These are phyloP conservation scores for Bombus turneri DNA, from an alignment of 1,140 invertebrate genomes.

Conservation along the genomic window DNA sequence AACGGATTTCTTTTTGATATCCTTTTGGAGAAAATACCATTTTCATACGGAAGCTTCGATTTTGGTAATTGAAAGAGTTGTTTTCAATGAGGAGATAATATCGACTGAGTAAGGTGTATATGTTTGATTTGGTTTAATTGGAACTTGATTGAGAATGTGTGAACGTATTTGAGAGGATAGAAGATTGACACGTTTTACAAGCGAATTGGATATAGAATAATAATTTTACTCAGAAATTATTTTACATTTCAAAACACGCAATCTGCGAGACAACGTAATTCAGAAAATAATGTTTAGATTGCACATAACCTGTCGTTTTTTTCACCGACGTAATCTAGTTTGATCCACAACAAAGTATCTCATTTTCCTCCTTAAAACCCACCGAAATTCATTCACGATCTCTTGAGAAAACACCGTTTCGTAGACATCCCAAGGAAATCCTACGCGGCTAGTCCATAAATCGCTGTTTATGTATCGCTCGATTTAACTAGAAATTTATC, in stretches of 20 bases:
- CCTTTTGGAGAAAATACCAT: no score
- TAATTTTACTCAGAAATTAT: no score
- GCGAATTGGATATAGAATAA: no score
- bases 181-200: not conserved
- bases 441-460: conserved; percentile 1
- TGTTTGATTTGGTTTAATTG: not conserved
- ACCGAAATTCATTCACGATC: not conserved
- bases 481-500: conserved; percentile 28
- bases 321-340: not conserved
- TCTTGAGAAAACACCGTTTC: not conserved
- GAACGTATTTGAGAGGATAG: no score
- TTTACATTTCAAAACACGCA: no score
- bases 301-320: not conserved
- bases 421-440: not conserved
- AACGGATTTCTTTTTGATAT: no score
- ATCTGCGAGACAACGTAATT: no score
- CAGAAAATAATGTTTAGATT: not conserved
- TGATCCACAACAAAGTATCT: not conserved
- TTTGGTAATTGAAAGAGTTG: not conserved
- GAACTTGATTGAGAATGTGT: not conserved
- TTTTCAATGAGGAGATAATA: not conserved
- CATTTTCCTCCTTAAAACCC: not conserved
- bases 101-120: not conserved
- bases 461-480: not conserved
- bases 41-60: not conserved